Evolutionary conservation across 2,797 vertebrate genomes (phyloP), one percentile per base, ranked within the genome.

Genomic region (Molossus alvarezi): DNA sequence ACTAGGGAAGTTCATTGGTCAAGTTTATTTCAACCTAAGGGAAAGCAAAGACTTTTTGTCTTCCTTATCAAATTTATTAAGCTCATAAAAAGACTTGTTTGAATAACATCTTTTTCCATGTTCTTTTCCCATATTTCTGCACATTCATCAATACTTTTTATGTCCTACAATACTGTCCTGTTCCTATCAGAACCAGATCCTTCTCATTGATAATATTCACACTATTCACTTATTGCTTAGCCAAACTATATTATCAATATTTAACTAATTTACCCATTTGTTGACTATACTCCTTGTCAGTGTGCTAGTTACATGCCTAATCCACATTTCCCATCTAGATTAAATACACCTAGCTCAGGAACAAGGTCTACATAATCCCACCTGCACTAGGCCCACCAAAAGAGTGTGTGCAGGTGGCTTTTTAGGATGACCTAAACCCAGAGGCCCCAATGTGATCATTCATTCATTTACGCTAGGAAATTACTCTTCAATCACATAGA

Each of bases 31-130:
- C 29, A 83, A 41, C 4, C 29, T 71, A 86, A 79, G 69, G 21
- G 51, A 82, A 81, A 95, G 53, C 7, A n/a, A 80, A 33, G 58
- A 93, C 10, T 90, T 45, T 25, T 57, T 85, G 45, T 86, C 55
- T 88, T 96, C 51, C 71, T 94, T 55, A 82, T 73, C 18, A 69
- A 72, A 91, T 58, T 27, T 85, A 93, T 75, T 29, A 81, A 94
- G 18, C 11, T 48, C n/a, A 72, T 20, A 48, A 89, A 95, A 94
- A 92, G 25, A 88, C n/a, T 13, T 64, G 41, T 80, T 76, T 60
- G 48, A 91, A 75, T 57, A 33, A 37, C 7, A 77, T 20, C 23
- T 86, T 89, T 79, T 53, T 21, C 72, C 17, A 75, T 7, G 51
- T 77, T 55, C 75, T 55, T 91, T 79, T 25, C 25, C 72, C 23